Evolutionary conservation across 2,113 vertebrate genomes (phyloP).

Genomic region (Oenanthe melanoleuca): DNA sequence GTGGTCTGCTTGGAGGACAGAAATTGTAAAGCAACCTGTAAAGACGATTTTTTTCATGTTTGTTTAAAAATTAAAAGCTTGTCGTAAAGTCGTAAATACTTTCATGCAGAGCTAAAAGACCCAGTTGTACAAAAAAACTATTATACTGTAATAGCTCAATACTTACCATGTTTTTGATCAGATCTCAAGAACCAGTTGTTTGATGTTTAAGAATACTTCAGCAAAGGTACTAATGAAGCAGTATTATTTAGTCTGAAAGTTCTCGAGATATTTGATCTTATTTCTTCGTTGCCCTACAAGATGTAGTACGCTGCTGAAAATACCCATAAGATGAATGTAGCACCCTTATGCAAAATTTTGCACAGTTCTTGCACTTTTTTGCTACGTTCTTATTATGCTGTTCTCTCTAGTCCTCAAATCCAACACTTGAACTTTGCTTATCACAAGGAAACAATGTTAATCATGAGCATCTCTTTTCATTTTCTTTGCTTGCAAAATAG

Average conservation of each 20-base stretch:
- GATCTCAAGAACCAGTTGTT: not conserved
- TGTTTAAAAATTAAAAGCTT: not conserved
- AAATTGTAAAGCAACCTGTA: not conserved
- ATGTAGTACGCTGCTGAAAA: not conserved
- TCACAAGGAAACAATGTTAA: not conserved
- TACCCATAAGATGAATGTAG: not conserved
- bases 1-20: not conserved
- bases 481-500: not conserved
- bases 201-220: not conserved
- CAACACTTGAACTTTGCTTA: not conserved
- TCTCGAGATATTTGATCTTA: not conserved
- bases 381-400: not conserved
- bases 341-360: not conserved
- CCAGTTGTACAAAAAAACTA: not conserved
- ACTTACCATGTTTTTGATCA: not conserved
- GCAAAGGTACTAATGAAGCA: not conserved
- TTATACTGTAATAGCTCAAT: not conserved
- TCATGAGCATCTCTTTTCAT: not conserved
- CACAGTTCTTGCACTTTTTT: not conserved
- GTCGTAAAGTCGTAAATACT: not conserved
- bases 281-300: not conserved
- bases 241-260: not conserved
- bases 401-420: not conserved
- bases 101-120: not conserved
- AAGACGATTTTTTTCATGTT: not conserved